phyloP scores from a whole-genome alignment of 2,113 vertebrate genomes.

The Chiloscyllium plagiosum region DNA sequence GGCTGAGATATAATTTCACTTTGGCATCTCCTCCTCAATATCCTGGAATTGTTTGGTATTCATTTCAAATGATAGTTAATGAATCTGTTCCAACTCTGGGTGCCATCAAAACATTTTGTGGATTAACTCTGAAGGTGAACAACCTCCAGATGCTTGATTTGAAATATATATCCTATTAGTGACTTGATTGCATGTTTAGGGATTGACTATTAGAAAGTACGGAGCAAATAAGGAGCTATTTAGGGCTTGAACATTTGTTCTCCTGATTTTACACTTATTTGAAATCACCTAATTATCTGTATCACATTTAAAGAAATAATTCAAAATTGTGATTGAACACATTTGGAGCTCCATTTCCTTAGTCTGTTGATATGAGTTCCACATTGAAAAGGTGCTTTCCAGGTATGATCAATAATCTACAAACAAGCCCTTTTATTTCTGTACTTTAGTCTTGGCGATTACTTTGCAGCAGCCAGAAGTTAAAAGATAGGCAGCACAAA shows the following conservation, averaged over 20 bases:
- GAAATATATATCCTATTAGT: not conserved
- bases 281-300: not conserved
- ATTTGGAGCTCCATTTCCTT: not conserved
- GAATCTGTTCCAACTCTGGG: not conserved
- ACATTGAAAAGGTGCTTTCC: not conserved
- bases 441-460: not conserved
- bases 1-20: conserved; percentile 23
- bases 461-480: not conserved
- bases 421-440: not conserved
- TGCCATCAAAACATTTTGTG: conserved; percentile 22
- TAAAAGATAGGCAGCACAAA: too few species aligned
- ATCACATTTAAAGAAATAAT: not conserved
- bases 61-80: not conserved
- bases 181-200: not conserved
- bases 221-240: not conserved
- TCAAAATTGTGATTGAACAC: not conserved
- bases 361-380: not conserved
- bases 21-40: not conserved
- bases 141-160: conserved; percentile 19
- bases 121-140: conserved; percentile 1
- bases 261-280: not conserved
- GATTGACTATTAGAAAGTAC: not conserved
- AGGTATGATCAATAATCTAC: not conserved
- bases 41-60: not conserved
- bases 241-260: not conserved